Evolutionary conservation across 2,113 vertebrate species (phyloP).

Genomic region (Festucalex cinctus): DNA sequence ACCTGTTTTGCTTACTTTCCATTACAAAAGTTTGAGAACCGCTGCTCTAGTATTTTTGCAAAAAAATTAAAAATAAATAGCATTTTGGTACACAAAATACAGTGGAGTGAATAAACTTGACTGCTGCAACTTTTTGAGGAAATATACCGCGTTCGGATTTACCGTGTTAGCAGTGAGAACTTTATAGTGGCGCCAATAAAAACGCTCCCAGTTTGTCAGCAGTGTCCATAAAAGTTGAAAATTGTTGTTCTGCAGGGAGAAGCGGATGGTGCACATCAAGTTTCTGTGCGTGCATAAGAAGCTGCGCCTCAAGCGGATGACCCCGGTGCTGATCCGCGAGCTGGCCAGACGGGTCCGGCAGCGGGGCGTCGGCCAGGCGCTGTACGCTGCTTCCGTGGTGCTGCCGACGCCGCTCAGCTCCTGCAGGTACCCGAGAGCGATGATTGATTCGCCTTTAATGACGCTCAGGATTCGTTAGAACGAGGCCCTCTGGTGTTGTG

Average conservation of each 20-base stretch:
- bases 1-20: too few relatives aligned
- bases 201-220: constrained; percentile 1
- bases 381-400: constrained; percentile 83
- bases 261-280: constrained; percentile 92
- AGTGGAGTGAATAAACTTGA: neutral
- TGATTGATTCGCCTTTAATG: neutral
- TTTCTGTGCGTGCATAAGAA: constrained; percentile 97
- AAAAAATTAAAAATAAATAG: too few relatives aligned
- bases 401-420: constrained; percentile 89
- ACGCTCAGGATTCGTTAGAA: neutral
- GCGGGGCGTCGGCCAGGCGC: constrained; percentile 86
- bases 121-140: neutral
- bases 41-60: too few relatives aligned
- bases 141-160: constrained; percentile 2
- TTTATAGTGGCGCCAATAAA: neutral
- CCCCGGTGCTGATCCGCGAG: constrained; percentile 92
- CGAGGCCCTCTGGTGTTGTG: neutral
- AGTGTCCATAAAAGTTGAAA: constrained; percentile 12
- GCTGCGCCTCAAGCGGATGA: constrained; percentile 89
- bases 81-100: too few relatives aligned
- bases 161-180: constrained; percentile 7
- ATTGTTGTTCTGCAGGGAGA: constrained; percentile 74
- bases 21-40: too few relatives aligned
- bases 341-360: constrained; percentile 86
- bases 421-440: constrained; percentile 76